Evolutionary conservation across 2,888 invertebrate genomes (phyloP), one percentile per base, ranked within the genome.

Genomic region (Calameuta filiformis): DNA sequence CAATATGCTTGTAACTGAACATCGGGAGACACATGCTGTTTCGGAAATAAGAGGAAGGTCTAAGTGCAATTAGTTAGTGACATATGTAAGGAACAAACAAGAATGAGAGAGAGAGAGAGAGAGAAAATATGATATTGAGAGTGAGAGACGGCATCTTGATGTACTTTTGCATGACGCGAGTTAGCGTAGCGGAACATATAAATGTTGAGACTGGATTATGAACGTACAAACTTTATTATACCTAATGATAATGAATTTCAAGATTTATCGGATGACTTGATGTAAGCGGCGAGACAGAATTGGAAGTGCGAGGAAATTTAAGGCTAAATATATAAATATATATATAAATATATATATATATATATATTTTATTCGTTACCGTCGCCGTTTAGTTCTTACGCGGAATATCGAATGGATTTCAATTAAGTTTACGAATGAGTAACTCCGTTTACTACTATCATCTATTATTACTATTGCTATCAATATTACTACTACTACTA

Each of bases 121-220:
- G 15, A 40, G 15, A 35, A 1, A 31, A 73, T 77, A 73, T 34
- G 31, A 71, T 71, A 31, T 71, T 15, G 71, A 56, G 56, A 56
- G 23, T 34, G 71, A 34, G 71, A 71, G 33, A 71, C 71, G 71
- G 71, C 33, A 71, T 15, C 34, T 56, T 75, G 76, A 79, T 76
- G 76, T 80, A 78, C 31, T 81, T 81, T 77, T 78, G 78, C 73
- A 78, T 35, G 75, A 73, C 73, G 79, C 69, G 77, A 74, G 71
- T 77, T 79, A 73, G 75, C 77, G 75, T 79, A 79, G 83, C 75
- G 80, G 81, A 81, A 81, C 81, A 83, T 82, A 80, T 79, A 84
- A 83, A 84, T 85, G 81, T 85, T 86, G 88, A 89, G 88, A 88
- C 87, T 89, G 88, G 87, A 85, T 86, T 82, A 83, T 81, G 87